Evolutionary conservation across 2,113 vertebrate genomes (phyloP).

Genomic region (Pelodiscus sinensis): DNA sequence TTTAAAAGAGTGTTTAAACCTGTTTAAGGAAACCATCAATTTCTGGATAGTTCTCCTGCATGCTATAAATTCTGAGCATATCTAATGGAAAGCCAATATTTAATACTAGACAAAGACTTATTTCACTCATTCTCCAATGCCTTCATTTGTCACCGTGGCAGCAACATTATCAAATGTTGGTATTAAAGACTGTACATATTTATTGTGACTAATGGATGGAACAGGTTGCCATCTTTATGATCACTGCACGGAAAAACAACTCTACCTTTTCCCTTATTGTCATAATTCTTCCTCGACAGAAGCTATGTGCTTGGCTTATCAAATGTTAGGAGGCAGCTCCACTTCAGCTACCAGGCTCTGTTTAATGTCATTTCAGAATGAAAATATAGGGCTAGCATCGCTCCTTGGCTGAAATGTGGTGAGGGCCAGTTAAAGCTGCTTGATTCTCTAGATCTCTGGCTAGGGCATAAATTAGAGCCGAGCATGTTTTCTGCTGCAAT

Average conservation of each 20-base stretch:
- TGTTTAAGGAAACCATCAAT: conserved; percentile 38
- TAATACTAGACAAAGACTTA: conserved; percentile 62
- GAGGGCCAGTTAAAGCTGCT: neutral
- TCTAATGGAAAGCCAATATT: conserved; percentile 63
- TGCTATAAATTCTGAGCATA: conserved; percentile 28
- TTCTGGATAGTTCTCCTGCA: conserved; percentile 40
- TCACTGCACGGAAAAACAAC: neutral
- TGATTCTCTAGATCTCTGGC: neutral
- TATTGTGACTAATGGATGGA: conserved; percentile 51
- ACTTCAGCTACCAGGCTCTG: neutral
- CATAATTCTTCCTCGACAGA: neutral
- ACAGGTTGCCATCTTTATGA: neutral
- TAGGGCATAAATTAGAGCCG: neutral
- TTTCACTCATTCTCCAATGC: conserved; percentile 38
- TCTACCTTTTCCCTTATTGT: neutral
- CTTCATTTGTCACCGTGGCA: conserved; percentile 61
- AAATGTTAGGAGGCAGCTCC: neutral
- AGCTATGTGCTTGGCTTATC: accelerated
- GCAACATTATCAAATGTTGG: conserved; percentile 29
- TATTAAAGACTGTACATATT: conserved; percentile 50
- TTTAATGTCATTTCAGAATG: neutral
- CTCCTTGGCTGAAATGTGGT: neutral
- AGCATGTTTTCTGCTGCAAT: neutral
- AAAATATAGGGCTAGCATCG: neutral
- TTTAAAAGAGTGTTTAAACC: conserved; percentile 54